A percentile compares a stretch with the other conserved stretches of the same genome.
phyloP scores from a whole-genome alignment of 2,888 invertebrate species.

The Megamerina dolium region DNA sequence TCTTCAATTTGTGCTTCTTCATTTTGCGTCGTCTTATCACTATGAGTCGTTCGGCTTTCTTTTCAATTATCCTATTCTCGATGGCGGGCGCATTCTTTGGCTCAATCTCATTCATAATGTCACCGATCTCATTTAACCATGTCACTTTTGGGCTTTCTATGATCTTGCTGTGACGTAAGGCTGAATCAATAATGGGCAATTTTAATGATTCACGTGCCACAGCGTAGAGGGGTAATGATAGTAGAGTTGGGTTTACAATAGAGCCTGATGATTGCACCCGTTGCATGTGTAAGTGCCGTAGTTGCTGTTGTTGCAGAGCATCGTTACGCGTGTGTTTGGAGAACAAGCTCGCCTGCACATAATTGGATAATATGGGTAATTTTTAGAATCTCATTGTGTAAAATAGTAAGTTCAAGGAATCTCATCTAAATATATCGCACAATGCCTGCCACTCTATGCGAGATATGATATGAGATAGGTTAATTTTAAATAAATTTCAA shows the following conservation, averaged over 20 bases:
- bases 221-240: conserved; percentile 10
- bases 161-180: conserved; percentile 18
- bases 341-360: conserved; percentile 33
- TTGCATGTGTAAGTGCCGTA: conserved; percentile 18
- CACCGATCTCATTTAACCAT: conserved; percentile 39
- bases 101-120: conserved; percentile 28
- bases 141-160: conserved; percentile 35
- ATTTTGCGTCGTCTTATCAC: conserved; percentile 76
- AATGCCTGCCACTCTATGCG: too few relatives aligned
- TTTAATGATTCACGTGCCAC: conserved; percentile 9
- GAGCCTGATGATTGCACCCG: conserved; percentile 3
- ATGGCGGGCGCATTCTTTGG: conserved; percentile 28
- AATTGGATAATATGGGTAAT: conserved; percentile 45
- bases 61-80: conserved; percentile 51
- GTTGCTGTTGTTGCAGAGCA: conserved; percentile 7
- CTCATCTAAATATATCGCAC: too few relatives aligned
- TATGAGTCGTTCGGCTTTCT: conserved; percentile 66
- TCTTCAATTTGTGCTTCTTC: conserved; percentile 78
- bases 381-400: not conserved
- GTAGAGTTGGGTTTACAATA: not conserved
- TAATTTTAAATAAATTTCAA: too few relatives aligned
- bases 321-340: too few relatives aligned
- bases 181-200: conserved; percentile 31
- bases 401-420: too few relatives aligned
- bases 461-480: too few relatives aligned